These are phyloP conservation scores for Cisticola juncidis DNA, from an alignment of 2,113 vertebrate genomes.

Conservation along the genomic window DNA sequence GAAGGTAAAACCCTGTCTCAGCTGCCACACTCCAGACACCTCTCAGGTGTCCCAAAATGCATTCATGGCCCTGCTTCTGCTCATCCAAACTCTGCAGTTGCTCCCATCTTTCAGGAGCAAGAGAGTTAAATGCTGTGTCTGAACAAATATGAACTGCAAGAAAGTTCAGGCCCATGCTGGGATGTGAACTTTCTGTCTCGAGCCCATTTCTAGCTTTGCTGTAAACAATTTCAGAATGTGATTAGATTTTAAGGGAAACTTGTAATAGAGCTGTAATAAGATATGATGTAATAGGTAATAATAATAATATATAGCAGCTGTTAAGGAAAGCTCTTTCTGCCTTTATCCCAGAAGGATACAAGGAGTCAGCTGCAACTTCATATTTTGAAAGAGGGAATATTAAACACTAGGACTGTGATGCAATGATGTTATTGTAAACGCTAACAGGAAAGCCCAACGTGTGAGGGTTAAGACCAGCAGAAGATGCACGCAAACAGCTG, in stretches of 20 bases:
- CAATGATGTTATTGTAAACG: conserved; percentile 24
- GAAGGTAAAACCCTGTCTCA: neutral
- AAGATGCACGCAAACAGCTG: conserved; percentile 35
- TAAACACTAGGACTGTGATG: conserved; percentile 46
- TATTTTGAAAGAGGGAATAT: conserved; percentile 62
- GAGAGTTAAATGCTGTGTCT: conserved; percentile 37
- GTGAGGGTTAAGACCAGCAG: conserved; percentile 53
- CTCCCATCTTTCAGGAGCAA: neutral
- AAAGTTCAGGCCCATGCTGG: conserved; percentile 57
- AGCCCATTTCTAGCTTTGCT: conserved; percentile 34
- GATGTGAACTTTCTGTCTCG: conserved; percentile 41
- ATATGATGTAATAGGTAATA: conserved; percentile 72
- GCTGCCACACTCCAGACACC: neutral
- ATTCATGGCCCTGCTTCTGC: accelerated
- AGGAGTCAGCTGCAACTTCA: conserved; percentile 65
- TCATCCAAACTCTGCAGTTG: neutral
- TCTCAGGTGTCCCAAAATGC: accelerated
- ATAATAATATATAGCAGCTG: conserved; percentile 71
- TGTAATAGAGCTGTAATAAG: conserved; percentile 65
- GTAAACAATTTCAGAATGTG: conserved; percentile 67
- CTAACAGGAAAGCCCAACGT: conserved; percentile 37
- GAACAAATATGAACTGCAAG: conserved; percentile 8
- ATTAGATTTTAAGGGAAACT: conserved; percentile 67
- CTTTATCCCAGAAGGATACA: conserved; percentile 60
- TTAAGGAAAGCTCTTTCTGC: conserved; percentile 56